Conservation (phyloP, 2,888 invertebrate species). For the Lasioglossum malachurum region DNA sequence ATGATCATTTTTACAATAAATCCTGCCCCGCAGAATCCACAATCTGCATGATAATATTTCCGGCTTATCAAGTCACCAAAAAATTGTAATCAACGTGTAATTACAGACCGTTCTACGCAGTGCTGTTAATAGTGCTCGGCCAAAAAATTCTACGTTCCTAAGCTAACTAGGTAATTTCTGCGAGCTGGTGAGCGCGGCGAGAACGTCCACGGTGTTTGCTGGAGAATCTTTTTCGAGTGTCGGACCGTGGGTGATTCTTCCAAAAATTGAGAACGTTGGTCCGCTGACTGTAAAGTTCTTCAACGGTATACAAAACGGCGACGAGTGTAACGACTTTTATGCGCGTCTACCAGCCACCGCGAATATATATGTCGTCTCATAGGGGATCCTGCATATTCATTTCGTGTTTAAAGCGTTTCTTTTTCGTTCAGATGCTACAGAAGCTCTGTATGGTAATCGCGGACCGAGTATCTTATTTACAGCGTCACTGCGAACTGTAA, state of each 20-base stretch:
- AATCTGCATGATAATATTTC: neutral
- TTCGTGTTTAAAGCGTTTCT: conserved; percentile 38
- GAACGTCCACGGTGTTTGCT: neutral
- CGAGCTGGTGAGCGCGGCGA: neutral
- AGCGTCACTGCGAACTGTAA: conserved; percentile 31
- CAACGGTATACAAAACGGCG: conserved; percentile 25
- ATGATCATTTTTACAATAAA: neutral
- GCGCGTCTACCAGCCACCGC: neutral
- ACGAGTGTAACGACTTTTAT: conserved; percentile 37
- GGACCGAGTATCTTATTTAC: conserved; percentile 34
- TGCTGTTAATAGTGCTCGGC: neutral
- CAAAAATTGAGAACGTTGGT: conserved; percentile 10
- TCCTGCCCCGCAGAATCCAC: neutral
- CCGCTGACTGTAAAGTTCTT: conserved; percentile 28
- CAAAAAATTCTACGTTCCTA: neutral
- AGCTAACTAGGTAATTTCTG: neutral
- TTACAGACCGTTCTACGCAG: neutral
- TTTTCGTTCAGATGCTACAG: conserved; percentile 34
- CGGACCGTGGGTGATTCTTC: conserved; percentile 11
- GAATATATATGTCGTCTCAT: conserved; percentile 30
- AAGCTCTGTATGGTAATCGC: conserved; percentile 27
- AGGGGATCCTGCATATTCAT: conserved; percentile 36
- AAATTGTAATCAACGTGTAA: neutral
- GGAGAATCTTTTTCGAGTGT: conserved; percentile 16
- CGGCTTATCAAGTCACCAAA: neutral